phyloP scores from a whole-genome alignment of 2,888 invertebrate genomes.

The Digitonthophagus gazella region DNA sequence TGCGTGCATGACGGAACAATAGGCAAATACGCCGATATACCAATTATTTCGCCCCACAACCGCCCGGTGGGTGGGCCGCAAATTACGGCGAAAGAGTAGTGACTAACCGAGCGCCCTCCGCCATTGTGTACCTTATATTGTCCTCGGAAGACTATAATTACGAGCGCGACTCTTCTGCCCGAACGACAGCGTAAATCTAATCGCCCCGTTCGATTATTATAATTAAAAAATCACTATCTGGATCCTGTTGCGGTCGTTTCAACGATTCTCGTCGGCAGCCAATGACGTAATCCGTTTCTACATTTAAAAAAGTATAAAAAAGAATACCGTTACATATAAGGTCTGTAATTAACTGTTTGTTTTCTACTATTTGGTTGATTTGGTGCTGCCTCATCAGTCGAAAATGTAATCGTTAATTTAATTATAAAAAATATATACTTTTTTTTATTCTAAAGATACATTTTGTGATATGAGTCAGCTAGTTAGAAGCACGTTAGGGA shows the following conservation, averaged over 20 bases:
- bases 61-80: constrained; percentile 25
- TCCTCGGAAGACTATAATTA: background rate
- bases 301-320: background rate
- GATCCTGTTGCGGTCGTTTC: background rate
- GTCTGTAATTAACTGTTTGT: background rate
- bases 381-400: background rate
- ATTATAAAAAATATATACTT: background rate
- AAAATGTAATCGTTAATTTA: background rate
- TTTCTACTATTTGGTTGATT: background rate
- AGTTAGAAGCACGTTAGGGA: background rate
- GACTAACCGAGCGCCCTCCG: background rate
- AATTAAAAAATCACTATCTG: background rate
- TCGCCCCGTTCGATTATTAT: background rate
- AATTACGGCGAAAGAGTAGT: background rate
- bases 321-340: background rate
- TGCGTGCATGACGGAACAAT: constrained; percentile 29
- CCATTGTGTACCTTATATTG: background rate
- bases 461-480: background rate
- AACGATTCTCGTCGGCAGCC: background rate
- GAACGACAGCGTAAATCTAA: background rate
- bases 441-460: background rate
- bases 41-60: constrained; percentile 24
- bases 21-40: constrained; percentile 27
- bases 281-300: background rate
- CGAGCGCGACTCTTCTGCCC: background rate